Evolutionary conservation across 2,888 invertebrate genomes (phyloP), one percentile per base, ranked within the genome.

Genomic region (Spicauda simplicius): DNA sequence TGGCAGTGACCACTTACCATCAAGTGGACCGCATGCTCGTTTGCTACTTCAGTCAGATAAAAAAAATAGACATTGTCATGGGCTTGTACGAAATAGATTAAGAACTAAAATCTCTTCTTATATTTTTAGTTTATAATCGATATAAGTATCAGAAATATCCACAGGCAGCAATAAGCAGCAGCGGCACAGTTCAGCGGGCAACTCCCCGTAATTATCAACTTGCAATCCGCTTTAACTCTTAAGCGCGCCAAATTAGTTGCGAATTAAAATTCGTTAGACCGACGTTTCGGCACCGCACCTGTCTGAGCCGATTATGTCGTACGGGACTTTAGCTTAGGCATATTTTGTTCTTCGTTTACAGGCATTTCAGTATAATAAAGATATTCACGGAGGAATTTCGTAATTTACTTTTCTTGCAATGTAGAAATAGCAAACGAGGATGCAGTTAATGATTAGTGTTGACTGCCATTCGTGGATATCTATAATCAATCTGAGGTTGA

Each of bases 251-350:
- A 90, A 90, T 90, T 88, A 86, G 87, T 85, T 80, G 80, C 74
- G 82, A 88, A 88, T 90, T 90, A 89, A 91, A 90, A 88, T 85
- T 80, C 81, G 76, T 74, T 65, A 4, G 53, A 37, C 20, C 71
- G 70, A 70, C 70, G 64, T 33, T 66, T 66, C 71, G 68, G 61
- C 65, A 68, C 80, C 79, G 78, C 85, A 87, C 89, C 88, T 90
- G 89, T 83, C 89, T 88, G 89, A 89, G 89, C 90, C 88, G 90
- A 86, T 90, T 90, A 88, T 69, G 64, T 58, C 41, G 48, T 53
- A 37, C 62, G 63, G 50, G 19, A 45, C 45, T n/a, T 41, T 45
- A 60, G 52, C 45, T 57, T 37, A 12, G 58, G 48, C 65, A 57
- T 66, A 41, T 61, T 25, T 19, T 61, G n/a, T 52, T n/a, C n/a